phyloP scores from a whole-genome alignment of 2,797 vertebrate genomes.

The Anabacerthia variegaticeps region DNA sequence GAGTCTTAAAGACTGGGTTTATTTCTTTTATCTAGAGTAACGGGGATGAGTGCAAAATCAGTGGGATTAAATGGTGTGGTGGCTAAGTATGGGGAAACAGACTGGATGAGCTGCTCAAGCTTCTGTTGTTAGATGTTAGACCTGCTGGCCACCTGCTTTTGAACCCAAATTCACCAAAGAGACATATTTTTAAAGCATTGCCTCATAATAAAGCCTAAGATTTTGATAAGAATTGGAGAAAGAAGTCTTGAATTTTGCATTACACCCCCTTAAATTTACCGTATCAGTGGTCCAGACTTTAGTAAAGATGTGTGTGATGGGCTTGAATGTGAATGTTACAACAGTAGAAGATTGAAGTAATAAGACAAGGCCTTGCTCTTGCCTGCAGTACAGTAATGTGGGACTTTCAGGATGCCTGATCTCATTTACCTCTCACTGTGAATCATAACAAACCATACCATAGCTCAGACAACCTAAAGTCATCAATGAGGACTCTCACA shows the following conservation, averaged over 20 bases:
- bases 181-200: background rate
- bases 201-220: background rate
- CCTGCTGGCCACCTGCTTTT: background rate
- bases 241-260: background rate
- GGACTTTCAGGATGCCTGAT: background rate
- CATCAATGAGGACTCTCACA: background rate
- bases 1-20: background rate
- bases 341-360: background rate
- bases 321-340: background rate
- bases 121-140: background rate
- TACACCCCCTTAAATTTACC: background rate
- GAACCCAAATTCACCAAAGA: background rate
- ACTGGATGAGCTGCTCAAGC: background rate
- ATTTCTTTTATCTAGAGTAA: background rate
- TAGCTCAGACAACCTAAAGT: background rate
- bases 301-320: background rate
- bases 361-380: background rate
- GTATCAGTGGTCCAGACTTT: background rate
- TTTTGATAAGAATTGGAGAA: background rate
- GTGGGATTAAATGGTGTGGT: background rate
- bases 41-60: background rate
- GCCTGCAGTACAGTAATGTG: background rate
- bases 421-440: background rate
- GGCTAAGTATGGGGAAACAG: background rate
- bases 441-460: fast-evolving